Conservation (phyloP, 1,140 invertebrate species). For the Ctenoplectra terminalis region DNA sequence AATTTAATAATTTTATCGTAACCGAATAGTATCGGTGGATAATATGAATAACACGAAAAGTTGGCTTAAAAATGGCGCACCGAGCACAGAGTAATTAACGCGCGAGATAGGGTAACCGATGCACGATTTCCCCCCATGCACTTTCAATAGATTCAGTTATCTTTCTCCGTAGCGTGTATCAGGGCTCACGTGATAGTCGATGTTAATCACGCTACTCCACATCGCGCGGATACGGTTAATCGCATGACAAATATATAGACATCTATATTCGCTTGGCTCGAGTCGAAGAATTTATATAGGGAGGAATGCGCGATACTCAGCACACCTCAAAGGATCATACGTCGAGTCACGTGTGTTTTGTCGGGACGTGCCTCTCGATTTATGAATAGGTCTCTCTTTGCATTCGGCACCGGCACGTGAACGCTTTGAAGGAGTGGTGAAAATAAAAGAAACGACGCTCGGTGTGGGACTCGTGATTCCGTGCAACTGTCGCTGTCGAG, state of each 20-base stretch:
- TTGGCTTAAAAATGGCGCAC: background rate
- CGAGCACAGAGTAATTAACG: background rate
- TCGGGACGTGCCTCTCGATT: constrained; percentile 39
- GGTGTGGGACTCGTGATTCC: background rate
- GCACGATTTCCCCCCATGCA: too few relatives aligned
- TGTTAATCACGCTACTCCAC: constrained; percentile 34
- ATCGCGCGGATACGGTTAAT: constrained; percentile 33
- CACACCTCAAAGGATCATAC: constrained; percentile 53
- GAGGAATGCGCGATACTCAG: constrained; percentile 46
- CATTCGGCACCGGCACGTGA: constrained; percentile 39
- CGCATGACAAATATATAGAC: constrained; percentile 52
- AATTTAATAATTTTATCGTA: too few relatives aligned
- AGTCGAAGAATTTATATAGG: constrained; percentile 50
- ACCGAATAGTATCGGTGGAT: too few relatives aligned
- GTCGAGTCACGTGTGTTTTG: constrained; percentile 50
- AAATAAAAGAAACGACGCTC: constrained; percentile 23
- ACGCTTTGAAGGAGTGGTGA: constrained; percentile 27
- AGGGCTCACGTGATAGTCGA: constrained; percentile 7
- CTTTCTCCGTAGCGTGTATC: constrained; percentile 2
- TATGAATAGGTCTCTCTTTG: constrained; percentile 53
- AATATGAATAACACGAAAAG: background rate
- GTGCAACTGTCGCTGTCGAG: background rate
- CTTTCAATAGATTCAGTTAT: constrained; percentile 2
- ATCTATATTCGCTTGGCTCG: constrained; percentile 55
- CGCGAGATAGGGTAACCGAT: background rate